Evolutionary conservation across 2,888 invertebrate genomes (phyloP).

Genomic region (Hirtodrosophila trivittata): DNA sequence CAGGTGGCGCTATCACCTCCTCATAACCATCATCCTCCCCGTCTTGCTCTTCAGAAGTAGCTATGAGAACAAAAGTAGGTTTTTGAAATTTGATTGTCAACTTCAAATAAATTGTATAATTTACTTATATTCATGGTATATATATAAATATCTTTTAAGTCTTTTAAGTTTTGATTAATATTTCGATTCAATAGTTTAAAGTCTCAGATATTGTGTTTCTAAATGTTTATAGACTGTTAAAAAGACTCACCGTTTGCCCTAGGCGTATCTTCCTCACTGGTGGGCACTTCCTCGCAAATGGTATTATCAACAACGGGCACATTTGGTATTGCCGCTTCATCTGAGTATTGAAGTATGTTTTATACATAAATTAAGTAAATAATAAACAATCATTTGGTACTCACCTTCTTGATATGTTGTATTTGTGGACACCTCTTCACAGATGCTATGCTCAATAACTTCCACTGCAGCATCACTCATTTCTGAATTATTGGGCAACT

Average conservation of each 20-base stretch:
- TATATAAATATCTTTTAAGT: no score
- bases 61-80: no score
- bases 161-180: no score
- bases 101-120: background rate
- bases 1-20: constrained; percentile 8
- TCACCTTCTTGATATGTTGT: constrained; percentile 32
- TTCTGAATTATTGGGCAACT: background rate
- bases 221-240: background rate
- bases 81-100: no score
- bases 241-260: constrained; percentile 20
- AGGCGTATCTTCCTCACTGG: background rate
- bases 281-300: constrained; percentile 42
- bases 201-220: no score
- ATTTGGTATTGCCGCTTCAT: background rate
- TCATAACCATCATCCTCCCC: background rate
- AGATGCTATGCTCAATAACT: constrained; percentile 55
- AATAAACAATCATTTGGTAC: background rate
- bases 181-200: no score
- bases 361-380: background rate
- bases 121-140: no score
- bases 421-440: constrained; percentile 44
- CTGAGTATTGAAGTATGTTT: background rate
- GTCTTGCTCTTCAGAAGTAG: background rate
- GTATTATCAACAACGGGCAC: constrained; percentile 28
- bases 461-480: background rate